Base-by-base conservation (phyloP, 2,113 vertebrate genomes). In the Rattus rattus region DNA sequence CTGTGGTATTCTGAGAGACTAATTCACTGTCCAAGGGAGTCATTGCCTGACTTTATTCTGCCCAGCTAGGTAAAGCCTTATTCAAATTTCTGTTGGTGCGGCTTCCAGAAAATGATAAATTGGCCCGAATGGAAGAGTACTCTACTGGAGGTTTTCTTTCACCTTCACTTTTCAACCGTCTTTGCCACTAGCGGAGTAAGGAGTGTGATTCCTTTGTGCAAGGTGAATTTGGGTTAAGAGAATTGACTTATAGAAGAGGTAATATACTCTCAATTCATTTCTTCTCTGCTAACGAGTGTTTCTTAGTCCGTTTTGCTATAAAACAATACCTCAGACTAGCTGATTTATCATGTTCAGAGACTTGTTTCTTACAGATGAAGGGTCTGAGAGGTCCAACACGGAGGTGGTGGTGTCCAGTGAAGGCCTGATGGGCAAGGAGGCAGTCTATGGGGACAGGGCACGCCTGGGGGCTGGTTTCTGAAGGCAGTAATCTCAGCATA, bases 41-140 rank as follows among this genome's bases (percentile, higher is more conserved):
- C 22, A 54, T 84, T 86, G 88, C 39, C 65, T 0, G 3, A 22
- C 39, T 54, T 77, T 16, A 67, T 56, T 84, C 63, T 91, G 33
- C 54, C 54, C 22, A 56, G 36, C 28, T 63, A 77, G 17, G 43
- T 81, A 49, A 56, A 95, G 67, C 7, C 36, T 94, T 92, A 75
- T 95, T 84, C 81, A 77, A 59, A 67, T 94, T 88, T 85, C 56
- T 11, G 13, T 11, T 56, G 10, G 36, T 70, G 5, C 56, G 73
- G 83, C 30, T 80, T 84, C 59, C 43, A 70, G 84, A 79, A 95
- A 79, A 75, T 47, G 72, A 79, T 67, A 94, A 93, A 69, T 59
- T 7, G 1, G 33, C 7, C 52, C 26, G 73, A 26, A 52, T 85
- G 22, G 65, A 94, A 91, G 22, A 26, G 20, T 54, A 69, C 33